phyloP scores from a whole-genome alignment of 2,888 invertebrate genomes.

The Cerastis leucographa region DNA sequence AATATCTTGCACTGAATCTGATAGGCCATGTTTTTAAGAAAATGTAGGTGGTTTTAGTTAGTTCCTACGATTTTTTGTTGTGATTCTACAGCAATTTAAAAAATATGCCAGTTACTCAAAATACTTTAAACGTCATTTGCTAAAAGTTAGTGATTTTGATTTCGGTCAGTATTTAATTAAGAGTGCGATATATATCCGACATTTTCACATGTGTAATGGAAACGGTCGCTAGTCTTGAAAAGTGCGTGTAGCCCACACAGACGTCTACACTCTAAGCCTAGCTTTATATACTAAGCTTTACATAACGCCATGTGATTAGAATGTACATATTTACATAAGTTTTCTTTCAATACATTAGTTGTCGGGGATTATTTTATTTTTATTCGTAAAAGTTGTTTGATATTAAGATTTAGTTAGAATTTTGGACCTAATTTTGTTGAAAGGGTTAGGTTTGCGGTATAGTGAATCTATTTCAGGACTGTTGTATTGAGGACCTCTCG shows the following conservation, averaged over 20 bases:
- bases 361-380: constrained; percentile 17
- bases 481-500: not conserved
- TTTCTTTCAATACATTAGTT: constrained; percentile 29
- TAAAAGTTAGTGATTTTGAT: too few species aligned
- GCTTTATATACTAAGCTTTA: constrained; percentile 28
- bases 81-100: too few species aligned
- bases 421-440: not conserved
- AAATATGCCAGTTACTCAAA: too few species aligned
- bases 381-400: not conserved
- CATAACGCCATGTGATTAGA: constrained; percentile 35
- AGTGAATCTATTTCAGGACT: not conserved
- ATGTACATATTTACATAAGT: constrained; percentile 9
- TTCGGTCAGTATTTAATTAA: too few species aligned
- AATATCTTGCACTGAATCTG: too few species aligned
- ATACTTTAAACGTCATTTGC: too few species aligned
- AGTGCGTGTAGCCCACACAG: constrained; percentile 56
- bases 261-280: constrained; percentile 17
- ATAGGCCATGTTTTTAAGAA: too few species aligned
- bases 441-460: not conserved
- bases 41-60: too few species aligned
- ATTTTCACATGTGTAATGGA: constrained; percentile 30
- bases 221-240: constrained; percentile 50
- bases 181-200: not conserved
- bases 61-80: too few species aligned
- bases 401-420: not conserved